Evolutionary conservation across 2,888 invertebrate species (phyloP), one percentile per base, ranked within the genome.

Genomic region (Celastrina argiolus): DNA sequence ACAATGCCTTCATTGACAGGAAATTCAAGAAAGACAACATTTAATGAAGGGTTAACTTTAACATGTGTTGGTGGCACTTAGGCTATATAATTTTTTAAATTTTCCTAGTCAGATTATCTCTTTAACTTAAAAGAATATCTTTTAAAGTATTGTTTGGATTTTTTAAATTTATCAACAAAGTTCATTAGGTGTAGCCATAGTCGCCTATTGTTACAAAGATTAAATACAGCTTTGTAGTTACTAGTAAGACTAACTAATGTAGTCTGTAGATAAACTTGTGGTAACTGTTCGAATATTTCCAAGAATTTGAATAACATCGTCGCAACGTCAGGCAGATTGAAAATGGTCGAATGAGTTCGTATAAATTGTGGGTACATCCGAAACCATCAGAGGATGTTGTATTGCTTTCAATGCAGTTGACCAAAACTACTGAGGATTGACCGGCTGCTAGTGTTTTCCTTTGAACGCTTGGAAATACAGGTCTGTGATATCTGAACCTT

Each of bases 361-460:
- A 28, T 31, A n/a, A 28, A 28, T 31, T 31, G 28, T 7, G 8
- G 41, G 0, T 58, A 58, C 31, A 31, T 58, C 31, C 8, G 31
- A 58, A 58, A 31, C 31, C 58, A 31, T 31, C 39, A 61, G 2
- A 8, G 18, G 16, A 16, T 18, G 39, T 36, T 36, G 16, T 36
- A 36, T 18, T 22, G 61, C 61, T 22, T 36, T 61, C 39, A 26
- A 22, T 22, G 36, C 12, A 61, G 61, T 18, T 61, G 39, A 61
- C 61, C 61, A 61, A 61, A 36, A 26, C 36, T 22, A 39, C 39
- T 36, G 36, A 14, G 61, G 39, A 39, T 61, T 61, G 61, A 34
- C 34, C 34, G 59, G 34, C 34, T 59, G 59, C 12, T 59, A 59
- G 59, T n/a, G 31, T 34, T 59, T 34, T 59, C 36, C 61, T 61